Conservation (phyloP, 2,888 invertebrate species). For the Drosophila stalkeri region DNA sequence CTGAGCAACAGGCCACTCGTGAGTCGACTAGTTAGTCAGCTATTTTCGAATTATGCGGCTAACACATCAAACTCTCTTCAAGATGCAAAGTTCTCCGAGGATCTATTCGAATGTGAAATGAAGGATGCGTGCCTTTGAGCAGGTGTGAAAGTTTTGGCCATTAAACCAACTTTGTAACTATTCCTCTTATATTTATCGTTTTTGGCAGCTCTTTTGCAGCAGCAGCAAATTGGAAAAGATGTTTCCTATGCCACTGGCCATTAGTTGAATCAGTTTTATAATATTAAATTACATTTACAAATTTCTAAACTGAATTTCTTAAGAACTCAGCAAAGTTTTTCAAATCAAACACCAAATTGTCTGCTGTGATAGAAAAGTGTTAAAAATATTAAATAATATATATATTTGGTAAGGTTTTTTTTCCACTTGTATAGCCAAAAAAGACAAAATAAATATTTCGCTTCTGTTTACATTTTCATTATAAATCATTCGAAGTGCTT, state of each 20-base stretch:
- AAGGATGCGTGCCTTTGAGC: constrained; percentile 19
- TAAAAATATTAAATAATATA: too few relatives aligned
- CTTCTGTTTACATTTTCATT: constrained; percentile 17
- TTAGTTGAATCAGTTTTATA: background rate
- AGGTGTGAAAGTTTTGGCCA: constrained; percentile 19
- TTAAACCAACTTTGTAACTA: constrained; percentile 23
- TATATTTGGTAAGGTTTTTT: too few relatives aligned
- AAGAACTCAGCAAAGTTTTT: background rate
- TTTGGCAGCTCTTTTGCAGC: background rate
- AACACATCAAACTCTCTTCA: constrained; percentile 11
- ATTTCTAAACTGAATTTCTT: background rate
- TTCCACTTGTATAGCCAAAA: background rate
- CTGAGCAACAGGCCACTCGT: constrained; percentile 15
- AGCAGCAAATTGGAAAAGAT: background rate
- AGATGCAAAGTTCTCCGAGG: constrained; percentile 13
- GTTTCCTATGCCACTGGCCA: background rate
- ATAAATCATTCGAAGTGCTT: constrained; percentile 36
- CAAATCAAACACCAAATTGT: background rate
- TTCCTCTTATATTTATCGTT: constrained; percentile 10
- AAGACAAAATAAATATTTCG: background rate
- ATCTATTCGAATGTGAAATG: constrained; percentile 27
- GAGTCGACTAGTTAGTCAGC: background rate
- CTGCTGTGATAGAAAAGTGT: too few relatives aligned
- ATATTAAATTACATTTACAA: background rate
- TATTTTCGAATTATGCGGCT: constrained; percentile 25